phyloP scores from a whole-genome alignment of 2,797 vertebrate species.

The Halcyon leucocephala region DNA sequence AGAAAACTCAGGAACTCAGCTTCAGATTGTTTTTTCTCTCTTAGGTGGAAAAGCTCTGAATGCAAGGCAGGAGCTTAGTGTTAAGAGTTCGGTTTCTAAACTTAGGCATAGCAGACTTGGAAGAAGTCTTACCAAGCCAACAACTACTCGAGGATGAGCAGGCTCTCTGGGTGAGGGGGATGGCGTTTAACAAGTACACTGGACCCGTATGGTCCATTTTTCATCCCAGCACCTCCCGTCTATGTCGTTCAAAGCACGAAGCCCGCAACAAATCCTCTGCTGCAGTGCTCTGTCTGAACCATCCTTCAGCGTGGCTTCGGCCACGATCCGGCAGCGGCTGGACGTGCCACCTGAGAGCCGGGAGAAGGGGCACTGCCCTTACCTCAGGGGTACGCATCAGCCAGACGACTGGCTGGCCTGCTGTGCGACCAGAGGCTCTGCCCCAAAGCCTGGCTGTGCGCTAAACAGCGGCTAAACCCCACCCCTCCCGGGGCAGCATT shows the following conservation, averaged over 20 bases:
- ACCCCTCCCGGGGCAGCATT: fast-evolving
- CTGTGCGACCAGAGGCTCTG: background rate
- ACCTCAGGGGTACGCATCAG: background rate
- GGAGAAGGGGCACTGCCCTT: too few species aligned
- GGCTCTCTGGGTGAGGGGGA: background rate
- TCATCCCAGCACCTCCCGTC: background rate
- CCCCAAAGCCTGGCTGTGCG: fast-evolving
- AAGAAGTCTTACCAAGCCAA: too few species aligned
- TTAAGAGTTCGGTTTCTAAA: too few species aligned
- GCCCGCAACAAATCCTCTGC: fast-evolving
- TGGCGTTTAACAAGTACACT: fast-evolving
- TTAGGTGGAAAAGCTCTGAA: background rate
- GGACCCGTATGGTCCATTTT: fast-evolving
- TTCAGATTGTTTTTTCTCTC: background rate
- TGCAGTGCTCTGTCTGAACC: fast-evolving
- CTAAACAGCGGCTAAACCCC: fast-evolving
- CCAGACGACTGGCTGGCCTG: background rate
- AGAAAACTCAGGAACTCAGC: background rate
- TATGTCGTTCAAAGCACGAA: fast-evolving
- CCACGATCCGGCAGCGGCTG: background rate
- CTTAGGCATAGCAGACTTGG: fast-evolving
- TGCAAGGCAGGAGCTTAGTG: too few species aligned
- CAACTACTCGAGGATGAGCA: fast-evolving
- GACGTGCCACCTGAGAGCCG: too few species aligned
- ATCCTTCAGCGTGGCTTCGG: fast-evolving